Percentiles rank a stretch among this genome's conserved stretches.
Conservation (phyloP, 2,888 invertebrate species). For the Clivina fossor region DNA sequence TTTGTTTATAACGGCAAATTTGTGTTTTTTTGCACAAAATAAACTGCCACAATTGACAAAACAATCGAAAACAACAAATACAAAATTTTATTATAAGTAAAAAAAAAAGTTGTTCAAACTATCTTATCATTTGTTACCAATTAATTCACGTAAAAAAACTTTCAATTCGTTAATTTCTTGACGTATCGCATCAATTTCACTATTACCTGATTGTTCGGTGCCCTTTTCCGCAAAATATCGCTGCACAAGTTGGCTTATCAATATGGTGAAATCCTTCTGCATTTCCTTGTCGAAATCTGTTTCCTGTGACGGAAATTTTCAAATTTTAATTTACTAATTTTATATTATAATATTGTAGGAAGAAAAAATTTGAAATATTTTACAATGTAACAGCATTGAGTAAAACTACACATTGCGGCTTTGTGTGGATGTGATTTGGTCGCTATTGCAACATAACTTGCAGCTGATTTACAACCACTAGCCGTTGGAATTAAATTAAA, state of each 20-base stretch:
- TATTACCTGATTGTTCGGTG: slow-evolving; percentile 49
- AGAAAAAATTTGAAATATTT: slow-evolving; percentile 70
- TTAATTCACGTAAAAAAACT: no score
- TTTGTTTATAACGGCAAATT: no score
- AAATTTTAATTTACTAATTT: no score
- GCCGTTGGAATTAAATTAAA: slow-evolving; percentile 69
- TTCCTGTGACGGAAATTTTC: no score
- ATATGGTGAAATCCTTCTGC: slow-evolving; percentile 56
- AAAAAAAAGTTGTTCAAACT: no score
- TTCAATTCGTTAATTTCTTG: slow-evolving; percentile 55
- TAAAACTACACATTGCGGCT: slow-evolving; percentile 54
- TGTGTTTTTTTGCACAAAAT: no score
- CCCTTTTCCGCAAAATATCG: slow-evolving; percentile 61
- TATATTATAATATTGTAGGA: no score
- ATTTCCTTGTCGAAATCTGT: slow-evolving; percentile 51
- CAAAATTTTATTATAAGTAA: no score
- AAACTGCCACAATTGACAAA: no score
- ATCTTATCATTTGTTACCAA: no score
- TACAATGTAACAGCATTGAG: slow-evolving; percentile 53
- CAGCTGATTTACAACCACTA: slow-evolving; percentile 53
- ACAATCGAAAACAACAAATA: no score
- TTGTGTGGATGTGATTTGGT: slow-evolving; percentile 48
- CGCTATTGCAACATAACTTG: slow-evolving; percentile 56
- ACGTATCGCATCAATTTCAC: slow-evolving; percentile 54
- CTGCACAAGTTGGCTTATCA: slow-evolving; percentile 63